Conservation (phyloP, 2,113 vertebrate genomes). For the Osmerus mordax region DNA sequence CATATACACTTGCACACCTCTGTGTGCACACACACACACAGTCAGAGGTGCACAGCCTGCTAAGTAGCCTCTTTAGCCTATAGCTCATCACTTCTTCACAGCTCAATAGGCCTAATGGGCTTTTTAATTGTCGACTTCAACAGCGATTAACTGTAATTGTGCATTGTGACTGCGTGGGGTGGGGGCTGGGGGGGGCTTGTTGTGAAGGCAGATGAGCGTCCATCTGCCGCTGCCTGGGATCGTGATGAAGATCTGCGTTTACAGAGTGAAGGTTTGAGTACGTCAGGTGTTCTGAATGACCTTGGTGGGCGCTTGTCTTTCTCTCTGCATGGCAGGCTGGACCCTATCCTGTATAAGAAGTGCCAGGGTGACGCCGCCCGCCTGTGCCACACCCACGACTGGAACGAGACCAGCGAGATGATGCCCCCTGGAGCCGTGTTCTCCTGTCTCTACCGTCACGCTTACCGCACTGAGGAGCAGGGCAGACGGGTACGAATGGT, state of each 20-base stretch:
- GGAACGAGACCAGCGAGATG: slow-evolving; percentile 86
- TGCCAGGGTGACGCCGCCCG: slow-evolving; percentile 86
- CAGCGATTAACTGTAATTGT: slow-evolving; percentile 20
- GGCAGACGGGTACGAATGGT: slow-evolving; percentile 76
- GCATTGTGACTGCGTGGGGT: slow-evolving; percentile 14
- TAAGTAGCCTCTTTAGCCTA: slow-evolving; percentile 22
- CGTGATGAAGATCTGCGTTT: no score
- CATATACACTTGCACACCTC: not conserved
- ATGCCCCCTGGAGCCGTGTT: slow-evolving; percentile 85
- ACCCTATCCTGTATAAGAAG: slow-evolving; percentile 83
- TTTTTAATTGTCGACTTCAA: slow-evolving; percentile 30
- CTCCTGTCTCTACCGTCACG: slow-evolving; percentile 85
- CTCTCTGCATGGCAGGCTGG: slow-evolving; percentile 64
- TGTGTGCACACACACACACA: not conserved
- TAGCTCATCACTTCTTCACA: slow-evolving; percentile 25
- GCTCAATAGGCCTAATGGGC: slow-evolving; percentile 31
- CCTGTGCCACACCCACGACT: slow-evolving; percentile 82
- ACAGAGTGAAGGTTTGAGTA: no score
- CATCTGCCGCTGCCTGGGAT: slow-evolving; percentile 17
- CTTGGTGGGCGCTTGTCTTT: no score
- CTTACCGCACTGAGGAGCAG: slow-evolving; percentile 86
- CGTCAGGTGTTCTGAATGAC: no score
- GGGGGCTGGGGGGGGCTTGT: not conserved
- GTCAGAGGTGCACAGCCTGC: slow-evolving; percentile 8
- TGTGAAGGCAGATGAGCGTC: slow-evolving; percentile 5